phyloP scores from a whole-genome alignment of 2,113 vertebrate species.

The Platichthys stellatus region DNA sequence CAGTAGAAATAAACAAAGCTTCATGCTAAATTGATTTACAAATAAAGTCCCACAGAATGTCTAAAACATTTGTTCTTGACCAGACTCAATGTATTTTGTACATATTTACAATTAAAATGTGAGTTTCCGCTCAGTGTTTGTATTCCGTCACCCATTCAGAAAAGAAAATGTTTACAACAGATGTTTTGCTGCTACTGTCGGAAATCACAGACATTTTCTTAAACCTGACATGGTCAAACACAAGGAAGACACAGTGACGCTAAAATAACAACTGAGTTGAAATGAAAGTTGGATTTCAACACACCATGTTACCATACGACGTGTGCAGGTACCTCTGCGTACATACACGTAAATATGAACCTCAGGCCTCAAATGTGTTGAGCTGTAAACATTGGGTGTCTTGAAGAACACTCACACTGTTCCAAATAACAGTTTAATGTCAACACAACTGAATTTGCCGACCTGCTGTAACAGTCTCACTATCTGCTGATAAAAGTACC shows the following conservation, averaged over 20 bases:
- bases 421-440: not conserved
- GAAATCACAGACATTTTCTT: not conserved
- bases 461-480: constrained; percentile 8
- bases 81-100: constrained; percentile 1
- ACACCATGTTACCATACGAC: not conserved
- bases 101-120: constrained; percentile 42
- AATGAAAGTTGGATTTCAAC: not conserved
- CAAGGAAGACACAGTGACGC: not conserved
- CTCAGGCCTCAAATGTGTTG: not conserved
- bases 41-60: not conserved
- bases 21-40: constrained; percentile 5
- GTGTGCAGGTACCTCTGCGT: not conserved
- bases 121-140: not conserved
- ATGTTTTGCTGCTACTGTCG: not conserved
- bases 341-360: not conserved
- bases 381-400: too few species aligned
- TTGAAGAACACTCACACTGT: not conserved
- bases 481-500: not conserved
- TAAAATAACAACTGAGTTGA: not conserved
- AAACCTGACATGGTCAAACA: not conserved
- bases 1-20: not conserved
- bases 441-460: too few species aligned
- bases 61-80: not conserved
- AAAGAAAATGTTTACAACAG: not conserved
- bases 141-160: not conserved